Conservation (phyloP, 2,113 vertebrate genomes). For the Spheniscus mendiculus region DNA sequence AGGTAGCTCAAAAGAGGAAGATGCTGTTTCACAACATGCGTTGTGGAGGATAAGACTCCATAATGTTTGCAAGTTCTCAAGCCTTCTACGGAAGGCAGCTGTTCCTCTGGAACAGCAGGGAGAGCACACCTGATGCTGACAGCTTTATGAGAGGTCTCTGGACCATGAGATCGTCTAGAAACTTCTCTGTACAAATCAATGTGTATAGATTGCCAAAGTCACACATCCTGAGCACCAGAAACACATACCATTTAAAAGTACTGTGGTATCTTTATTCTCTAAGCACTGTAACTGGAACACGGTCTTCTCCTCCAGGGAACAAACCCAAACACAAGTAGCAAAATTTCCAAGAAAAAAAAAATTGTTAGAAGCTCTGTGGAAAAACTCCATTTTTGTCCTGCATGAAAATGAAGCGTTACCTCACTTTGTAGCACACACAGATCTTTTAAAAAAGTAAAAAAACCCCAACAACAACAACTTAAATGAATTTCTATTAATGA, state of each 20-base stretch:
- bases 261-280: not conserved
- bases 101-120: not conserved
- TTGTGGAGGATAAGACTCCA: not conserved
- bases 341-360: not conserved
- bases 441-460: not conserved
- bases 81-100: not conserved
- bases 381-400: not conserved
- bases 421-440: not conserved
- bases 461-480: not conserved
- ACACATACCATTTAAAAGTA: not conserved
- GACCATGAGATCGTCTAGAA: not conserved
- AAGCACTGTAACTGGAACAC: not conserved
- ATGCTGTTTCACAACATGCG: not conserved
- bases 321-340: not conserved
- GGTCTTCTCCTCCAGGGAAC: not conserved
- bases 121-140: not conserved
- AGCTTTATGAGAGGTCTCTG: not conserved
- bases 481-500: not conserved
- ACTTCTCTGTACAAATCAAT: not conserved
- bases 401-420: not conserved
- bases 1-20: not conserved
- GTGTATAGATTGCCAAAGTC: not conserved
- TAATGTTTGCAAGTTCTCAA: not conserved
- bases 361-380: not conserved
- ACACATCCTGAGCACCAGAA: not conserved